Evolutionary conservation across 2,797 vertebrate genomes (phyloP).

Genomic region (Xenopus petersii): DNA sequence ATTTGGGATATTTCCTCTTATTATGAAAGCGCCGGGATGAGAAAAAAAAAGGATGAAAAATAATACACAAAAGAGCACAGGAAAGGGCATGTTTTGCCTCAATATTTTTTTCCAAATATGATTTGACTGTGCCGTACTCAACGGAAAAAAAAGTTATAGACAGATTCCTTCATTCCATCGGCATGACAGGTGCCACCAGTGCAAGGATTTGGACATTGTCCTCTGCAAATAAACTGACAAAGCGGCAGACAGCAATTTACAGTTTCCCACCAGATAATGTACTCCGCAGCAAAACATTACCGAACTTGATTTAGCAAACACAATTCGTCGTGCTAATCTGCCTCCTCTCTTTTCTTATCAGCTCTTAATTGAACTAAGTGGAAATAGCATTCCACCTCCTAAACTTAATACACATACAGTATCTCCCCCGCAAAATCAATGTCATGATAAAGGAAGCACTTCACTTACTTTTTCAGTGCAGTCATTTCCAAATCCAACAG

Average conservation of each 20-base stretch:
- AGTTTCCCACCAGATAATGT: not conserved
- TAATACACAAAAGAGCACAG: constrained; percentile 4
- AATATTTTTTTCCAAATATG: not conserved
- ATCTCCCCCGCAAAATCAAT: constrained; percentile 44
- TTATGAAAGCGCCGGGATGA: not conserved
- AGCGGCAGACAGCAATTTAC: not conserved
- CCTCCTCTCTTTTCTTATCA: constrained; percentile 35
- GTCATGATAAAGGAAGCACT: constrained; percentile 31
- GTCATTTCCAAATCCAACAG: constrained; percentile 16
- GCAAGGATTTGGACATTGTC: not conserved
- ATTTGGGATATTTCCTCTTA: constrained; percentile 17
- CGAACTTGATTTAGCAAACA: constrained; percentile 37
- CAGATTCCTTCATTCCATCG: not conserved
- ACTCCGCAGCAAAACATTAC: constrained; percentile 13
- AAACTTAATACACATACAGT: constrained; percentile 36
- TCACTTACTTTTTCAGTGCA: not conserved
- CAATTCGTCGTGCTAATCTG: constrained; percentile 36
- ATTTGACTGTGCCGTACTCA: not conserved
- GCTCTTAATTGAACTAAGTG: constrained; percentile 40
- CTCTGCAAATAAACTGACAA: not conserved
- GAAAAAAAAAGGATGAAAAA: not conserved
- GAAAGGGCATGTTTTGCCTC: not conserved
- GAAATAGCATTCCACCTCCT: constrained; percentile 32
- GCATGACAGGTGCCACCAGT: not conserved
- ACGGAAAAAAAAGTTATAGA: not conserved